phyloP scores from a whole-genome alignment of 2,797 vertebrate species.

The Simalia tracyae region DNA sequence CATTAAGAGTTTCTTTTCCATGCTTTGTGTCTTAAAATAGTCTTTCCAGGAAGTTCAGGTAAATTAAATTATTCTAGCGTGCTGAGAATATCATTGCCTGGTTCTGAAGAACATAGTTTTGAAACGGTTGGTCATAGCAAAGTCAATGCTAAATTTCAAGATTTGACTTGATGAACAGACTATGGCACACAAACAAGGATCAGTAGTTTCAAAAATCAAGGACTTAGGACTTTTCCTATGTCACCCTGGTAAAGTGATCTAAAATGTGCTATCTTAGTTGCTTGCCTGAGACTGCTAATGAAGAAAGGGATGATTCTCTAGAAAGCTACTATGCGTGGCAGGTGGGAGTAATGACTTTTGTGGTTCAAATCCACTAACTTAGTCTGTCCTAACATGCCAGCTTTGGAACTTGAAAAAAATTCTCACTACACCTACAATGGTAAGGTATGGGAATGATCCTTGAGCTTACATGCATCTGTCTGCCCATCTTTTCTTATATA shows the following conservation, averaged over 20 bases:
- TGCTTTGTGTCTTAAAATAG: constrained; percentile 1
- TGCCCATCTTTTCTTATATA: not conserved
- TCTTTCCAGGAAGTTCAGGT: not conserved
- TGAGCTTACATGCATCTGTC: not conserved
- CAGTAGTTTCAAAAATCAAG: not conserved
- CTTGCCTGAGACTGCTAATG: not conserved
- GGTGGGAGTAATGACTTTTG: not conserved
- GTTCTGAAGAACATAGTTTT: not conserved
- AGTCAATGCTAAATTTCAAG: not conserved
- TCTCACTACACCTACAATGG: not conserved
- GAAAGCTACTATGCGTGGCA: not conserved
- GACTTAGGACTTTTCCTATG: not conserved
- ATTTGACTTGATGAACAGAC: too few relatives aligned
- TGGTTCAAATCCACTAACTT: not conserved
- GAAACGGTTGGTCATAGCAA: not conserved
- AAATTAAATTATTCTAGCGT: not conserved
- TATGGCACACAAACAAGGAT: not conserved
- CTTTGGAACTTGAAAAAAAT: not conserved
- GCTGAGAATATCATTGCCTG: not conserved
- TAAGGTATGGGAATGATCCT: too few relatives aligned
- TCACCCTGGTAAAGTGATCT: not conserved
- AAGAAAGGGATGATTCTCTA: not conserved
- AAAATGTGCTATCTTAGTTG: not conserved
- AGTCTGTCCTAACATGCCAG: too few relatives aligned
- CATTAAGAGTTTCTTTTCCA: not conserved